Conservation (phyloP, 1,140 invertebrate genomes). For the Ooceraea biroi region DNA sequence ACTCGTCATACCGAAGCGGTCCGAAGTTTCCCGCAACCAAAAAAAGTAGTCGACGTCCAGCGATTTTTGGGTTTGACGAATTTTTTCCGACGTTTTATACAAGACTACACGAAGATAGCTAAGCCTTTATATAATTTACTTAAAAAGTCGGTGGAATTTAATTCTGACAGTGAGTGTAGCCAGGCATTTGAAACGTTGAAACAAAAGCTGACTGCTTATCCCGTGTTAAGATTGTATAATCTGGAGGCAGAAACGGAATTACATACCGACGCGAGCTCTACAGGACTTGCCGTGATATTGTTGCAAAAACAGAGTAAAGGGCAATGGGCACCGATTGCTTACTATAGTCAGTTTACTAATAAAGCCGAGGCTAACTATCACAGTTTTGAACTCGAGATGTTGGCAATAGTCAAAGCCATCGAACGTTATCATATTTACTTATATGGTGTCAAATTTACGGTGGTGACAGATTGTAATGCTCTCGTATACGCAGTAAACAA, state of each 20-base stretch:
- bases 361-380: not conserved
- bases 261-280: too few relatives aligned
- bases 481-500: not conserved
- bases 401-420: too few relatives aligned
- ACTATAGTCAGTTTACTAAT: not conserved
- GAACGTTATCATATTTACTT: too few relatives aligned
- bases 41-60: not conserved
- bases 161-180: not conserved
- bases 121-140: not conserved
- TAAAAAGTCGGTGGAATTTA: not conserved
- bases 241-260: not conserved
- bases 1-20: not conserved
- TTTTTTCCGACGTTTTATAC: not conserved
- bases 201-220: not conserved
- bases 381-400: not conserved
- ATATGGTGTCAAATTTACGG: too few relatives aligned
- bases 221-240: not conserved
- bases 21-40: not conserved
- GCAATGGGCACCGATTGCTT: not conserved
- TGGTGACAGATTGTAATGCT: not conserved
- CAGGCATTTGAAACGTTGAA: not conserved
- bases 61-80: not conserved
- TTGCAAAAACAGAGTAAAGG: not conserved
- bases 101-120: not conserved
- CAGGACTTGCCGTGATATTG: not conserved